phyloP scores from a whole-genome alignment of 2,888 invertebrate genomes.

The Cheilosia variabilis region DNA sequence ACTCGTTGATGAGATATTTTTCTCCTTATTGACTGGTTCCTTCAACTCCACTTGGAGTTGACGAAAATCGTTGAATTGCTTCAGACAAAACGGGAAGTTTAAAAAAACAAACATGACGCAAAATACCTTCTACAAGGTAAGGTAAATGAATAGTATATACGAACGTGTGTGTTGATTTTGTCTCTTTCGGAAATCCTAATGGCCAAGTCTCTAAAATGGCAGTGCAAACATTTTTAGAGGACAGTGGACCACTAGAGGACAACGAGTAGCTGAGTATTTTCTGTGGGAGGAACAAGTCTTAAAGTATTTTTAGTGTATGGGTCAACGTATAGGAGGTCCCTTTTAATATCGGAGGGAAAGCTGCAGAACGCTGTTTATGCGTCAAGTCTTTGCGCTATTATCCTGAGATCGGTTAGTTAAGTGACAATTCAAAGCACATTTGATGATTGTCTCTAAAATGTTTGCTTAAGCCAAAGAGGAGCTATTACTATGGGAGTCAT shows the following conservation, averaged over 20 bases:
- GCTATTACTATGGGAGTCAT: conserved; percentile 1
- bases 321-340: background rate
- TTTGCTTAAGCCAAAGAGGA: conserved; percentile 17
- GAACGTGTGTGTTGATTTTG: conserved; percentile 26
- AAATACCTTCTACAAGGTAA: background rate
- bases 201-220: conserved; percentile 10
- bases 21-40: background rate
- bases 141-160: conserved; percentile 7
- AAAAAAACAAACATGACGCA: conserved; percentile 14
- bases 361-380: background rate
- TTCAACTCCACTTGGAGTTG: no score
- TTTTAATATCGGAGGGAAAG: no score
- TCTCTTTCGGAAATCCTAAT: background rate
- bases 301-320: background rate
- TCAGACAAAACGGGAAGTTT: conserved; percentile 11
- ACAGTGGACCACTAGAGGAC: conserved; percentile 42
- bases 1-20: conserved; percentile 13
- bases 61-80: background rate
- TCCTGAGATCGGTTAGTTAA: conserved; percentile 17
- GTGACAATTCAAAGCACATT: conserved; percentile 16
- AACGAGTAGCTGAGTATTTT: conserved; percentile 1
- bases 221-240: conserved; percentile 55
- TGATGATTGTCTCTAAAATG: conserved; percentile 31
- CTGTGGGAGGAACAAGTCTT: background rate
- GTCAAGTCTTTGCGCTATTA: conserved; percentile 5